A percentile compares a stretch with the other conserved stretches of the same genome.
Evolutionary conservation across 92 coral and sea anemone species (phyloP).

Genomic region (Epizoanthus ramosus): DNA sequence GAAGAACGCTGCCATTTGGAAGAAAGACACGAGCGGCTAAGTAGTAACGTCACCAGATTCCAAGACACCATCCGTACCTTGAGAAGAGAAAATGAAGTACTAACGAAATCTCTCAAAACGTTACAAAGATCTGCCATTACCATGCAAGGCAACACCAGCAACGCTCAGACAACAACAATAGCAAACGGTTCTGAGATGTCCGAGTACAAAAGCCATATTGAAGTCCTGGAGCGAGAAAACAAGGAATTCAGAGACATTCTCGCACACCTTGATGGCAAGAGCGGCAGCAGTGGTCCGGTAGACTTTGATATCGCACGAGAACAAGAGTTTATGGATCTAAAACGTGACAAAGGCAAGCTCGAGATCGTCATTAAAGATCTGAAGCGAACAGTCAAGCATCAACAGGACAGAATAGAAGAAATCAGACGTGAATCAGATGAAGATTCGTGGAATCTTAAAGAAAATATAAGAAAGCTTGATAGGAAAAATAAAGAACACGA

Average conservation of each 20-base stretch:
- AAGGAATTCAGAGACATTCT: slow-evolving; percentile 79
- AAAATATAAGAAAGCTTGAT: slow-evolving; percentile 65
- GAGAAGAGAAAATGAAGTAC: slow-evolving; percentile 69
- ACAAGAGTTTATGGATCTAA: slow-evolving; percentile 69
- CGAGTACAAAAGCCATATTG: slow-evolving; percentile 68
- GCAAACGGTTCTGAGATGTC: slow-evolving; percentile 40
- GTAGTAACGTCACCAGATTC: slow-evolving; percentile 60
- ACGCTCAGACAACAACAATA: not conserved
- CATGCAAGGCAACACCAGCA: slow-evolving; percentile 2
- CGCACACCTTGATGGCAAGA: slow-evolving; percentile 67
- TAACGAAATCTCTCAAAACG: slow-evolving; percentile 52
- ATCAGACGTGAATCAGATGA: slow-evolving; percentile 63
- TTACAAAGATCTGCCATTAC: slow-evolving; percentile 31
- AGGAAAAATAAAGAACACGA: slow-evolving; percentile 62
- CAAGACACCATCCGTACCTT: slow-evolving; percentile 79
- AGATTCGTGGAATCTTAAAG: slow-evolving; percentile 70
- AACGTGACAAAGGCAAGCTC: slow-evolving; percentile 61
- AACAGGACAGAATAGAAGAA: slow-evolving; percentile 75
- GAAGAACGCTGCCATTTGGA: slow-evolving; percentile 68
- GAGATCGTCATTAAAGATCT: slow-evolving; percentile 67
- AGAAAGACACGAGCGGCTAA: slow-evolving; percentile 65
- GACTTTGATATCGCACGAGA: slow-evolving; percentile 74
- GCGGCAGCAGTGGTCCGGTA: slow-evolving; percentile 56
- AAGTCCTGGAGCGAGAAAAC: slow-evolving; percentile 77
- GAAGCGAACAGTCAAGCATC: slow-evolving; percentile 67